Evolutionary conservation across 2,888 invertebrate species (phyloP).

Genomic region (Uropetala carovei): DNA sequence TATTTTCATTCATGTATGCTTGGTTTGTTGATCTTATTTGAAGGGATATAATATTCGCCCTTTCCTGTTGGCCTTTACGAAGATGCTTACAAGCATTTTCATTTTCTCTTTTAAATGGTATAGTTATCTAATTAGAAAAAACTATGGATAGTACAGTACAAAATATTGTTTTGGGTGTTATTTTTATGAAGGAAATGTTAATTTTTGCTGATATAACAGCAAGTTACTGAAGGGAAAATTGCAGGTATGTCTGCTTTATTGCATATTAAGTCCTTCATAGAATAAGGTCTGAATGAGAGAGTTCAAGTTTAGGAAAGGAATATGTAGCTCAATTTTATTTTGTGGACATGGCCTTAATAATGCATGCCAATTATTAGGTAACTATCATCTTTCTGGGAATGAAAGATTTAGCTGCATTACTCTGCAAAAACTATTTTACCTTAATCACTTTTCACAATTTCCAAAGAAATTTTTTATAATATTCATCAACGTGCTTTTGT

Average conservation of each 20-base stretch:
- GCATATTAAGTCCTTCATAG: constrained; percentile 38
- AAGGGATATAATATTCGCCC: constrained; percentile 53
- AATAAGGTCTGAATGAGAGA: constrained; percentile 41
- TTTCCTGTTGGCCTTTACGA: constrained; percentile 51
- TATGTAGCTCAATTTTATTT: constrained; percentile 51
- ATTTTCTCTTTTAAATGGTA: constrained; percentile 29
- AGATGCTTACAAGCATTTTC: constrained; percentile 42
- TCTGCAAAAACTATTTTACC: constrained; percentile 3
- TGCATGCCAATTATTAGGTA: constrained; percentile 45
- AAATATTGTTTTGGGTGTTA: constrained; percentile 57
- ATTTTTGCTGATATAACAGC: constrained; percentile 46
- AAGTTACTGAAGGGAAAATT: constrained; percentile 32
- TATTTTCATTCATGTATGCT: constrained; percentile 56
- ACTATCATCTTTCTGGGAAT: constrained; percentile 35
- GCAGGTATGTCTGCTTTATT: constrained; percentile 44
- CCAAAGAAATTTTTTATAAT: constrained; percentile 59
- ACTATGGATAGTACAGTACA: constrained; percentile 58
- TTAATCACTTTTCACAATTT: constrained; percentile 42
- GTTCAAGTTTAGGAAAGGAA: constrained; percentile 2
- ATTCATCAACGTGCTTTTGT: constrained; percentile 47
- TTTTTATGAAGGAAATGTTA: constrained; percentile 47
- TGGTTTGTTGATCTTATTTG: constrained; percentile 56
- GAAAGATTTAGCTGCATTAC: constrained; percentile 60
- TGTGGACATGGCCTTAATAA: constrained; percentile 27
- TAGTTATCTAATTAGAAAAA: constrained; percentile 61